Evolutionary conservation across 2,888 invertebrate genomes (phyloP).

Genomic region (Mayetiola destructor): DNA sequence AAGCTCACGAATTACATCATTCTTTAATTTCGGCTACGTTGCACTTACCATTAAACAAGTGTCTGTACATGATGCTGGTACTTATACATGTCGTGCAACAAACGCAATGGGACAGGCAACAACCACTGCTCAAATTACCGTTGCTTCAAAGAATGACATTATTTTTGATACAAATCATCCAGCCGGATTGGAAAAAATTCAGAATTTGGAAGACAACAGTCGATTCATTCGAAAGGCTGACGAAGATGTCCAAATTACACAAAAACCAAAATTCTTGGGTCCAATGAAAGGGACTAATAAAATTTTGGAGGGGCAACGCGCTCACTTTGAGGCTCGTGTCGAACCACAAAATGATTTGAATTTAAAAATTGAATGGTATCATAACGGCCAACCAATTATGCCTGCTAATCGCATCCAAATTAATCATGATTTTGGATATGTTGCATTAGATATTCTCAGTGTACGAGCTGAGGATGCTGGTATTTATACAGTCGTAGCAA

Average conservation of each 20-base stretch:
- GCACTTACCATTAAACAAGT: conserved; percentile 86
- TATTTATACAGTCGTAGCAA: conserved; percentile 81
- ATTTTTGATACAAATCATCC: conserved; percentile 85
- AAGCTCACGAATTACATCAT: conserved; percentile 81
- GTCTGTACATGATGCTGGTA: conserved; percentile 76
- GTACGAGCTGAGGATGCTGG: conserved; percentile 88
- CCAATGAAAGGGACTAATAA: conserved; percentile 85
- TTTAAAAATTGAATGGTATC: conserved; percentile 92
- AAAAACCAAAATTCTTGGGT: conserved; percentile 75
- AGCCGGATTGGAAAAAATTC: conserved; percentile 80
- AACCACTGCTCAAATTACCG: conserved; percentile 66
- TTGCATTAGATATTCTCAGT: conserved; percentile 85
- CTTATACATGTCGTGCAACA: conserved; percentile 76
- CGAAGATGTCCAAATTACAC: conserved; percentile 59
- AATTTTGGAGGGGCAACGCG: conserved; percentile 83
- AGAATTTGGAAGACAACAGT: conserved; percentile 71
- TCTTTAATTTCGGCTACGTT: conserved; percentile 90
- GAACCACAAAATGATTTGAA: conserved; percentile 89
- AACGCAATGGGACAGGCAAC: conserved; percentile 76
- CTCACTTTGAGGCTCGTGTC: conserved; percentile 88
- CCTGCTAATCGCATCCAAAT: conserved; percentile 84
- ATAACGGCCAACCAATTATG: conserved; percentile 82
- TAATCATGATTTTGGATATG: conserved; percentile 92
- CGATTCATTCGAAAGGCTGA: conserved; percentile 50
- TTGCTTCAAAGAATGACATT: conserved; percentile 72